Evolutionary conservation across 2,113 vertebrate genomes (phyloP).

Genomic region (Ammospiza caudacuta): DNA sequence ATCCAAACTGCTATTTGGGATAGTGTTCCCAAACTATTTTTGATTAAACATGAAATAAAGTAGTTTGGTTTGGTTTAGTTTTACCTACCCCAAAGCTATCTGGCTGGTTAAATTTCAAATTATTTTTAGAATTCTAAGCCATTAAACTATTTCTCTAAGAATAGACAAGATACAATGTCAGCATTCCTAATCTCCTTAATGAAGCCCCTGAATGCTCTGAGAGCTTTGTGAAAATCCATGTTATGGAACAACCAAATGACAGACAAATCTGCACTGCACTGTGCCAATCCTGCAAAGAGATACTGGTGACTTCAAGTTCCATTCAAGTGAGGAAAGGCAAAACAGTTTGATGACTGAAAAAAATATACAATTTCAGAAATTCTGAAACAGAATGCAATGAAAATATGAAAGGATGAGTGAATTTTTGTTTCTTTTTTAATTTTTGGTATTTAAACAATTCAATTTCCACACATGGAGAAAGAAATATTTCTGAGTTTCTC

Average conservation of each 20-base stretch:
- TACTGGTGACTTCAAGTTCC: not conserved
- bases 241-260: not conserved
- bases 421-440: not conserved
- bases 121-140: not conserved
- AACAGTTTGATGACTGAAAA: not conserved
- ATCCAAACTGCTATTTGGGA: not conserved
- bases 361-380: not conserved
- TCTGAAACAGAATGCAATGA: not conserved
- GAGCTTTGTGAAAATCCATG: fast-evolving
- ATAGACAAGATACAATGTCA: fast-evolving
- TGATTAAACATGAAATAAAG: not conserved
- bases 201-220: not conserved
- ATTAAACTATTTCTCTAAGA: not conserved
- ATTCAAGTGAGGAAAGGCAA: not conserved
- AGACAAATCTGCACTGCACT: not conserved
- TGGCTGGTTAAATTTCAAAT: not conserved
- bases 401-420: not conserved
- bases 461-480: not conserved
- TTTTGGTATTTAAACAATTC: not conserved
- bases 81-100: not conserved
- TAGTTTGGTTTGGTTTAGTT: not conserved
- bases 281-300: not conserved
- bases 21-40: not conserved
- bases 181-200: not conserved
- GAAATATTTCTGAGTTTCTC: not conserved